A percentile compares a stretch with the other conserved stretches of the same genome.
phyloP scores from a whole-genome alignment of 2,113 vertebrate genomes.

The Clupea harengus region DNA sequence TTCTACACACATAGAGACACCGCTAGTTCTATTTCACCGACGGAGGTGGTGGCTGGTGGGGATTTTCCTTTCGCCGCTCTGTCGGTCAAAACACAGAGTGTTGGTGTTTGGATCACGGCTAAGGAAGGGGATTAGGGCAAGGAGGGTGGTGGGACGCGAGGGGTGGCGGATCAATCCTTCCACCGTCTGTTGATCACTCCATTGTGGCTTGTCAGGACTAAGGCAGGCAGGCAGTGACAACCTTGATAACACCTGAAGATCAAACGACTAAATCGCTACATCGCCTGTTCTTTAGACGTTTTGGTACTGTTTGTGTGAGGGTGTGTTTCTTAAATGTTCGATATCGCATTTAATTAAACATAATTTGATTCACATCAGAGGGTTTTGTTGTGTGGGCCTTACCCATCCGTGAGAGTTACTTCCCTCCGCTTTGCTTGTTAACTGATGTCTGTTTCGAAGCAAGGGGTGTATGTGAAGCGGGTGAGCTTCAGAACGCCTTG shows the following conservation, averaged over 20 bases:
- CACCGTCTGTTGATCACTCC: not conserved
- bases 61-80: not conserved
- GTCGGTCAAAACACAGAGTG: not conserved
- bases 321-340: not conserved
- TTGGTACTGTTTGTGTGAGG: not conserved
- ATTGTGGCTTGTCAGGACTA: not conserved
- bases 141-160: not conserved
- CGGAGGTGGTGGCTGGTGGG: not conserved
- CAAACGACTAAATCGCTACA: not conserved
- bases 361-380: not conserved
- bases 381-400: not conserved
- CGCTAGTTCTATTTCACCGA: not conserved
- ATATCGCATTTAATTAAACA: not conserved
- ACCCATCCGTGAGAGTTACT: not conserved
- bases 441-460: not conserved
- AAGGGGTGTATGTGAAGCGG: slow-evolving; percentile 20
- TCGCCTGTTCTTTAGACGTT: not conserved
- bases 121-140: not conserved
- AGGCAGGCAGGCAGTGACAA: not conserved
- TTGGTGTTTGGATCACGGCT: not conserved
- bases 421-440: not conserved
- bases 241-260: not conserved
- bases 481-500: slow-evolving; percentile 17
- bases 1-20: not conserved
- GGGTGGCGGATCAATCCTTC: not conserved